Percentiles rank a stretch among this genome's conserved stretches.
These are phyloP conservation scores for Acanthosepion pharaonis DNA, from an alignment of 2,888 invertebrate species.

Conservation along the genomic window DNA sequence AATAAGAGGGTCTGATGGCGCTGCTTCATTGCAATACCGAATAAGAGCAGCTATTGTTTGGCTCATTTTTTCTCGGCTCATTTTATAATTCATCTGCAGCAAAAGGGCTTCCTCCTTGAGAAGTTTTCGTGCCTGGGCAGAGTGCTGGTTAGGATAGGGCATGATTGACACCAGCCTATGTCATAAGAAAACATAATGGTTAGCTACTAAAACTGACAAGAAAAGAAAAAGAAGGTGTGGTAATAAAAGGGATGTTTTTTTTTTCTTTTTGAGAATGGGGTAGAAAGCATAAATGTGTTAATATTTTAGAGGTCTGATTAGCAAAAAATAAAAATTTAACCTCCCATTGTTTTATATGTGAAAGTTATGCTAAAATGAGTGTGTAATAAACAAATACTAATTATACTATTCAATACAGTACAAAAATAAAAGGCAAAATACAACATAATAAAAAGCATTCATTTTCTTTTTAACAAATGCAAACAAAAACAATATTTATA, in stretches of 20 bases:
- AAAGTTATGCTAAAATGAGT: background rate
- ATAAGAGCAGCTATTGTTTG: slow-evolving; percentile 65
- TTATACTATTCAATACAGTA: background rate
- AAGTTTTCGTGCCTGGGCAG: slow-evolving; percentile 63
- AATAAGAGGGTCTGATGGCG: slow-evolving; percentile 66
- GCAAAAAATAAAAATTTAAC: background rate
- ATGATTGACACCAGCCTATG: slow-evolving; percentile 50
- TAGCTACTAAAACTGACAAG: slow-evolving; percentile 13
- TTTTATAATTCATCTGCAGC: slow-evolving; percentile 61
- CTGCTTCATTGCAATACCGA: slow-evolving; percentile 61
- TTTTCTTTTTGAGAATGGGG: too few relatives aligned
- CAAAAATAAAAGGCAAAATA: background rate
- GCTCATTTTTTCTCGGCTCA: slow-evolving; percentile 62
- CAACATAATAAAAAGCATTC: too few relatives aligned
- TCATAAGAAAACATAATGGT: background rate
- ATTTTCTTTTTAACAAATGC: background rate
- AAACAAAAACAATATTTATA: background rate
- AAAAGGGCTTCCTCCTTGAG: slow-evolving; percentile 61
- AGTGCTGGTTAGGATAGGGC: slow-evolving; percentile 60
- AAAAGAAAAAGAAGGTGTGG: background rate
- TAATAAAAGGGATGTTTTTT: too few relatives aligned
- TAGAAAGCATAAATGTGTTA: too few relatives aligned
- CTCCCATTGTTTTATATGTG: background rate
- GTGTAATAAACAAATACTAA: background rate
- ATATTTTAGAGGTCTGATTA: too few relatives aligned